Evolutionary conservation across 2,113 vertebrate genomes (phyloP).

Genomic region (Strix aluco): DNA sequence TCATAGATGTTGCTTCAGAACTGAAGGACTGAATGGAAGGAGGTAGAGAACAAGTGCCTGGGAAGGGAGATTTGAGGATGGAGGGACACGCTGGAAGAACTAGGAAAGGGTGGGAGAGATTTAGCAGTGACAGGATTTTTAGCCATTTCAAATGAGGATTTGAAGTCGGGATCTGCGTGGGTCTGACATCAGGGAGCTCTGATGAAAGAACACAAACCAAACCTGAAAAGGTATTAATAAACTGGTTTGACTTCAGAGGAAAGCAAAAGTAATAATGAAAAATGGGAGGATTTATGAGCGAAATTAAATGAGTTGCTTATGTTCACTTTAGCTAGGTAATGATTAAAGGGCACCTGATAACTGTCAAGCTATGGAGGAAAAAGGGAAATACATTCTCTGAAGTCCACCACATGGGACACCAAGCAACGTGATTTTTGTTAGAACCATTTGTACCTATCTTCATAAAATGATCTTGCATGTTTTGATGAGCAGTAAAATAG

Average conservation of each 20-base stretch:
- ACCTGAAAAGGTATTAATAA: not conserved
- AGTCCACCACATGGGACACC: not conserved
- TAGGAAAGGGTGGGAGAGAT: not conserved
- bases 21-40: not conserved
- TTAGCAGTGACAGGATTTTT: not conserved
- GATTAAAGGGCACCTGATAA: slow-evolving; percentile 18
- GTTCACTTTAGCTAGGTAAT: not conserved
- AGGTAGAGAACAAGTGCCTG: not conserved
- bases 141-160: not conserved
- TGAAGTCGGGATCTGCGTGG: not conserved
- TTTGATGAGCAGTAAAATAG: not conserved
- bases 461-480: not conserved
- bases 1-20: not conserved
- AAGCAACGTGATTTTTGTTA: slow-evolving; percentile 5
- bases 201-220: not conserved
- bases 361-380: not conserved
- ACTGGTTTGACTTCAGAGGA: not conserved
- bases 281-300: not conserved
- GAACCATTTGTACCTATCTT: not conserved
- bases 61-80: not conserved
- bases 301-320: slow-evolving; percentile 14
- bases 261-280: not conserved
- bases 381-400: not conserved
- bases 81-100: not conserved
- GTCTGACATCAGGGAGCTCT: not conserved